phyloP scores from a whole-genome alignment of 64 coral and sea anemone species.

The Montipora foliosa region DNA sequence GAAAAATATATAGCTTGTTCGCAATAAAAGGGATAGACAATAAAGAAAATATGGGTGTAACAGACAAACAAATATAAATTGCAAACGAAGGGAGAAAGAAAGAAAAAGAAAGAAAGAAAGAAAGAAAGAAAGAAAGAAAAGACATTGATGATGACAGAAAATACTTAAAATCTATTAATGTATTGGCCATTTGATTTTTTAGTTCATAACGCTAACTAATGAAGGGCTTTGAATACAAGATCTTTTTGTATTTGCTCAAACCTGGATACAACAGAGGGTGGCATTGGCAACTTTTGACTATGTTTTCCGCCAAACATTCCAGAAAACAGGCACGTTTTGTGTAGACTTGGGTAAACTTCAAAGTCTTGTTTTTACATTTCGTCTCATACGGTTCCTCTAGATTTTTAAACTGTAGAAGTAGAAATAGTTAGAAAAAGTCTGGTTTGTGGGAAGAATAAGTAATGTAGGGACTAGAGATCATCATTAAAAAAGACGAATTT shows the following conservation, averaged over 20 bases:
- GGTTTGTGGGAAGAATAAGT: not conserved
- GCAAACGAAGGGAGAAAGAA: not conserved
- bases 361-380: constrained; percentile 22
- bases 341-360: not conserved
- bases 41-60: too few species aligned
- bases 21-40: too few species aligned
- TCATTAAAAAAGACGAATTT: too few species aligned
- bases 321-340: not conserved
- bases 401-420: constrained; percentile 14
- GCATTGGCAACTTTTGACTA: not conserved
- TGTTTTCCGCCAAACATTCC: not conserved
- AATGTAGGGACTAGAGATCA: too few species aligned
- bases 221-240: not conserved
- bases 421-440: not conserved
- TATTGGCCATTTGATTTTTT: too few species aligned
- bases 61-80: too few species aligned
- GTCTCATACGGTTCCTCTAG: constrained; percentile 25
- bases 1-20: too few species aligned
- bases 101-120: not conserved
- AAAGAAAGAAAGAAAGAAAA: not conserved
- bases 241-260: not conserved
- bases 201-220: too few species aligned
- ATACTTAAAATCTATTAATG: too few species aligned
- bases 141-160: not conserved
- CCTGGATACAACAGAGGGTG: not conserved